A percentile compares a stretch with the other conserved stretches of the same genome.
Conservation (phyloP, 2,113 vertebrate genomes). For the Anarrhichthys ocellatus region DNA sequence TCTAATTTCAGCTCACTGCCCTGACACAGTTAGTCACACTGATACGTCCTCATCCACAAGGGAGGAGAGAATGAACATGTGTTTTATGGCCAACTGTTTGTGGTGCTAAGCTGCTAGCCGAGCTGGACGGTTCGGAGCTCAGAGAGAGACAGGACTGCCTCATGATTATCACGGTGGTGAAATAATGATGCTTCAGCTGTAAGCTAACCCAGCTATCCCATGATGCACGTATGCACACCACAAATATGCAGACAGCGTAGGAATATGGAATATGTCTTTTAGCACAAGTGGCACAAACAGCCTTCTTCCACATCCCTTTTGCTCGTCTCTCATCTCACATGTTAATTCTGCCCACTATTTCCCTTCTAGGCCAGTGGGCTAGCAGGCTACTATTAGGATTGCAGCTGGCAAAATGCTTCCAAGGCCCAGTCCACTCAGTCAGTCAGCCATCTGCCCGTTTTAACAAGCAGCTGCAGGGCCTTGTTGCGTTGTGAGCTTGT, state of each 20-base stretch:
- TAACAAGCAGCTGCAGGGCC: slow-evolving; percentile 72
- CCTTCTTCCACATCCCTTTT: not conserved
- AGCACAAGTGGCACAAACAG: not conserved
- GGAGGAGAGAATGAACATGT: slow-evolving; percentile 65
- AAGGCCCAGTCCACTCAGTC: slow-evolving; percentile 66
- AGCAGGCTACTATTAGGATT: slow-evolving; percentile 67
- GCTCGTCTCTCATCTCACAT: slow-evolving; percentile 32
- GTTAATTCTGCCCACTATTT: slow-evolving; percentile 52
- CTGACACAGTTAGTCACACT: slow-evolving; percentile 66
- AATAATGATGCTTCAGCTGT: slow-evolving; percentile 18
- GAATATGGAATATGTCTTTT: slow-evolving; percentile 2
- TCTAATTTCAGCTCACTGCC: slow-evolving; percentile 60
- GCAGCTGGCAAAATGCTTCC: slow-evolving; percentile 65
- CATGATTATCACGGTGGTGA: slow-evolving; percentile 1
- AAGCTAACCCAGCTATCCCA: slow-evolving; percentile 14
- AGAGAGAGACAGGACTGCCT: not conserved
- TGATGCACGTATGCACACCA: not conserved
- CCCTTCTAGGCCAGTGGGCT: slow-evolving; percentile 59
- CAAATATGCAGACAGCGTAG: not conserved
- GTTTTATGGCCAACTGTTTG: slow-evolving; percentile 74
- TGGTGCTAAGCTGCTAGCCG: slow-evolving; percentile 62
- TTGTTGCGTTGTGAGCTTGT: slow-evolving; percentile 9
- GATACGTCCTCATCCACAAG: slow-evolving; percentile 68
- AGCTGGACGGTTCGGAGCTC: slow-evolving; percentile 41
- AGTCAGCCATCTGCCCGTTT: slow-evolving; percentile 79